phyloP scores from a whole-genome alignment of 2,888 invertebrate species.

The Hirudinaria manillensis region DNA sequence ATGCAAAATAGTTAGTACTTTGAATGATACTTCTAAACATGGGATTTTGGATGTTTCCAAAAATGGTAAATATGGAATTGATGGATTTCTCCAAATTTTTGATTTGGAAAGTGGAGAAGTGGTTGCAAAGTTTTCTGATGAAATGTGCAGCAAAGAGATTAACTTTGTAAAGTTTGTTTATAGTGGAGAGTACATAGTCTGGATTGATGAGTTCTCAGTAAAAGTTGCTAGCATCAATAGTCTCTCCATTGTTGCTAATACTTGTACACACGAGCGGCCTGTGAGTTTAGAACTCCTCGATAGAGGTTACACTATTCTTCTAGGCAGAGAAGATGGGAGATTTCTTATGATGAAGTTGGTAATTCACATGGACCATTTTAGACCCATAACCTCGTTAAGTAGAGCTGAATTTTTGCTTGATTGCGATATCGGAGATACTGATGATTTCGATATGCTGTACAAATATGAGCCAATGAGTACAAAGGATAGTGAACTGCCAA shows the following conservation, averaged over 20 bases:
- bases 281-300: slow-evolving; percentile 35
- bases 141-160: slow-evolving; percentile 25
- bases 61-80: slow-evolving; percentile 37
- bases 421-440: slow-evolving; percentile 26
- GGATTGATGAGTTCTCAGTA: slow-evolving; percentile 37
- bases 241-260: slow-evolving; percentile 33
- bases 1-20: slow-evolving; percentile 20
- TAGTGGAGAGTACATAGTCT: slow-evolving; percentile 38
- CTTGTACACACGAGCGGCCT: slow-evolving; percentile 39
- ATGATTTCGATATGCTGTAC: slow-evolving; percentile 33
- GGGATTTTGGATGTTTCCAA: slow-evolving; percentile 38
- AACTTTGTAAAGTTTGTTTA: slow-evolving; percentile 36
- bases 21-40: slow-evolving; percentile 26
- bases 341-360: slow-evolving; percentile 39
- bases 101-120: slow-evolving; percentile 33
- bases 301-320: slow-evolving; percentile 37
- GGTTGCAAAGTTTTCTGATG: slow-evolving; percentile 20
- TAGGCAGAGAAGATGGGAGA: slow-evolving; percentile 41
- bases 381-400: slow-evolving; percentile 26
- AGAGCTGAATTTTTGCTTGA: slow-evolving; percentile 36
- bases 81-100: slow-evolving; percentile 37
- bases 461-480: slow-evolving; percentile 20
- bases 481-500: slow-evolving; percentile 35
- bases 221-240: slow-evolving; percentile 34
- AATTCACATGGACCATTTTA: slow-evolving; percentile 9